These are phyloP conservation scores for Syngnathus typhle DNA, from an alignment of 2,113 vertebrate species.

Conservation along the genomic window DNA sequence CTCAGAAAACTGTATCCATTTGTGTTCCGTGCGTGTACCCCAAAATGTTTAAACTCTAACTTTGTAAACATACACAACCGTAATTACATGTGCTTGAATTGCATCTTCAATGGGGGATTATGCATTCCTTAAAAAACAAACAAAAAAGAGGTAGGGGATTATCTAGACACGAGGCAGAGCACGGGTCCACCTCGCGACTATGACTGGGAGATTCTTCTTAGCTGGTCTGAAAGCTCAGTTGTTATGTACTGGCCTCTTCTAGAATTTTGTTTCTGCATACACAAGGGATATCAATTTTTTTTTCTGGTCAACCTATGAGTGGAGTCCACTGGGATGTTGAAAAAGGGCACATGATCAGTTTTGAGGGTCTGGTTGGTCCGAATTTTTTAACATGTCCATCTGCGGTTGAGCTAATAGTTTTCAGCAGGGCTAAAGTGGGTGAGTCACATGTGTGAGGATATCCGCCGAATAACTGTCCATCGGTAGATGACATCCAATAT, in stretches of 20 bases:
- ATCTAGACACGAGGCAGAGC: slow-evolving; percentile 10
- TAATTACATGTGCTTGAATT: slow-evolving; percentile 99
- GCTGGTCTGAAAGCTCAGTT: slow-evolving; percentile 61
- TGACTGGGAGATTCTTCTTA: slow-evolving; percentile 31
- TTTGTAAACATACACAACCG: slow-evolving; percentile 99
- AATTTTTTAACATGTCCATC: slow-evolving; percentile 33
- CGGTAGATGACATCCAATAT: slow-evolving; percentile 10
- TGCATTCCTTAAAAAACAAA: slow-evolving; percentile 76
- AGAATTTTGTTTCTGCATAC: slow-evolving; percentile 20
- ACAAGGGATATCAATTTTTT: neutral
- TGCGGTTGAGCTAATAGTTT: slow-evolving; percentile 27
- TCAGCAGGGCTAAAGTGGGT: slow-evolving; percentile 25
- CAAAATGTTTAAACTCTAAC: slow-evolving; percentile 98
- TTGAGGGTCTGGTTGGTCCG: slow-evolving; percentile 5
- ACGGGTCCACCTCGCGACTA: neutral
- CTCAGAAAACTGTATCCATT: slow-evolving; percentile 12
- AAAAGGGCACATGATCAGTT: neutral
- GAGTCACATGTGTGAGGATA: neutral
- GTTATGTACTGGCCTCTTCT: slow-evolving; percentile 34
- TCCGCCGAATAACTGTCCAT: slow-evolving; percentile 34
- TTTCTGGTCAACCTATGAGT: neutral
- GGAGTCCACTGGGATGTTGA: slow-evolving; percentile 29
- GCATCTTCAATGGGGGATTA: slow-evolving; percentile 58
- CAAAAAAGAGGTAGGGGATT: slow-evolving; percentile 62
- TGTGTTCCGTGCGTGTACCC: slow-evolving; percentile 45